phyloP scores from a whole-genome alignment of 2,797 vertebrate species.

The Crenuchus spilurus region DNA sequence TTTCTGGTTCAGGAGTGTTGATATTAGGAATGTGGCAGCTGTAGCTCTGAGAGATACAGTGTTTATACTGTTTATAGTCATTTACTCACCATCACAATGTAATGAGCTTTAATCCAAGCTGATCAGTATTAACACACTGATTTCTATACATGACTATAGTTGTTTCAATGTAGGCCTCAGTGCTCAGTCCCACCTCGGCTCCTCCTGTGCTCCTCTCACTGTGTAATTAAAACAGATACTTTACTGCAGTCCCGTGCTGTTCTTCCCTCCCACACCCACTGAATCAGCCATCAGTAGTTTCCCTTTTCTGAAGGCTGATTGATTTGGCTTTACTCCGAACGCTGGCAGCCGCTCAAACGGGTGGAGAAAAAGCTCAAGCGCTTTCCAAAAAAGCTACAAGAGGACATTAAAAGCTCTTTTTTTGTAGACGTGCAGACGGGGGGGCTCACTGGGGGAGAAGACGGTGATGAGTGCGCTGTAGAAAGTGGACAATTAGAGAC shows the following conservation, averaged over 20 bases:
- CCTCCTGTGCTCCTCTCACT: not conserved
- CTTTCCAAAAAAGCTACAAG: slow-evolving; percentile 17
- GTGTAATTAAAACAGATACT: slow-evolving; percentile 34
- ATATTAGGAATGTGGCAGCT: too few species aligned
- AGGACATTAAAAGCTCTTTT: not conserved
- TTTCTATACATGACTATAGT: too few species aligned
- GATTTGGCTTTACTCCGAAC: slow-evolving; percentile 44
- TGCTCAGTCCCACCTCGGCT: slow-evolving; percentile 10
- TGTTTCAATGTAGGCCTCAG: too few species aligned
- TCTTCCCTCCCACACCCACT: slow-evolving; percentile 24
- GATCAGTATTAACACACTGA: too few species aligned
- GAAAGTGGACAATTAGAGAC: slow-evolving; percentile 13
- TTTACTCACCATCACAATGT: too few species aligned
- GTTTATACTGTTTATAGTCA: too few species aligned
- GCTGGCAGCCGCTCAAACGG: slow-evolving; percentile 21
- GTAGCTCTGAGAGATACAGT: too few species aligned
- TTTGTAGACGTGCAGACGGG: not conserved
- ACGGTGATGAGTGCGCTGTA: not conserved
- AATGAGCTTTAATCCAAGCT: too few species aligned
- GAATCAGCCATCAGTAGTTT: slow-evolving; percentile 35
- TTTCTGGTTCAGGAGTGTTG: too few species aligned
- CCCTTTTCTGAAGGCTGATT: slow-evolving; percentile 40
- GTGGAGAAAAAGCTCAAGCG: slow-evolving; percentile 15
- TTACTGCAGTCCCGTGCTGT: slow-evolving; percentile 45
- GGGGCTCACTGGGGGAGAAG: slow-evolving; percentile 5